phyloP scores from a whole-genome alignment of 2,888 invertebrate species.

The Chymomyza fuscimana region DNA sequence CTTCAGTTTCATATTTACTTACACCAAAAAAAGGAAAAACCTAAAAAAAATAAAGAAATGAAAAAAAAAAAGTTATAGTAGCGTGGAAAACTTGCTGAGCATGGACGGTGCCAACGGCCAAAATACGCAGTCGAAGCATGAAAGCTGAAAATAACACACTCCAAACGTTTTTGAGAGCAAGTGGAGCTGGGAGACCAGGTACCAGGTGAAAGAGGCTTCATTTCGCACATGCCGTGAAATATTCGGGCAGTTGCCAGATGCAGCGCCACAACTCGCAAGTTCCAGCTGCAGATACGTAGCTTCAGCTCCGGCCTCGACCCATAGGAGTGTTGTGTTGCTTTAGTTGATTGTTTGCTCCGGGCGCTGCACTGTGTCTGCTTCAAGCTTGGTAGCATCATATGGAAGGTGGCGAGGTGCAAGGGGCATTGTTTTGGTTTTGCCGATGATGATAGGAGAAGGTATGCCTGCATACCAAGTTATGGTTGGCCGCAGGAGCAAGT shows the following conservation, averaged over 20 bases:
- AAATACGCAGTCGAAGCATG: slow-evolving; percentile 70
- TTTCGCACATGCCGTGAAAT: not conserved
- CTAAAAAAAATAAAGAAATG: not conserved
- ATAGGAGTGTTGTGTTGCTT: slow-evolving; percentile 27
- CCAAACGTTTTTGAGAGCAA: not conserved
- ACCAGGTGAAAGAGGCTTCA: not conserved
- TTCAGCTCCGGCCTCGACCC: not conserved
- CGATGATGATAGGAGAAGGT: not conserved
- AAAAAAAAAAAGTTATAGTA: not conserved
- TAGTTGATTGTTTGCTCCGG: slow-evolving; percentile 46
- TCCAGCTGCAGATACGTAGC: not conserved
- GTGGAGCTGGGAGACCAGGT: not conserved
- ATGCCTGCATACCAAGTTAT: not conserved
- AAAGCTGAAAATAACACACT: slow-evolving; percentile 62
- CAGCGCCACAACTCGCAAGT: not conserved
- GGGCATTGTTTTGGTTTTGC: slow-evolving; percentile 1
- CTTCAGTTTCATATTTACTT: slow-evolving; percentile 5
- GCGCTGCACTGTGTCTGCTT: slow-evolving; percentile 24
- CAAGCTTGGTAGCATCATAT: slow-evolving; percentile 13
- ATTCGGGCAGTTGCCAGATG: not conserved
- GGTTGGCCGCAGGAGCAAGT: not conserved
- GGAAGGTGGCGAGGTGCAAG: not conserved
- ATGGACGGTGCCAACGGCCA: slow-evolving; percentile 41
- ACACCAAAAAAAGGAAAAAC: not conserved
- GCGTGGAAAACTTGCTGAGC: not conserved